Conservation (phyloP, 2,888 invertebrate species). For the Lepetodrilus schrolli region DNA sequence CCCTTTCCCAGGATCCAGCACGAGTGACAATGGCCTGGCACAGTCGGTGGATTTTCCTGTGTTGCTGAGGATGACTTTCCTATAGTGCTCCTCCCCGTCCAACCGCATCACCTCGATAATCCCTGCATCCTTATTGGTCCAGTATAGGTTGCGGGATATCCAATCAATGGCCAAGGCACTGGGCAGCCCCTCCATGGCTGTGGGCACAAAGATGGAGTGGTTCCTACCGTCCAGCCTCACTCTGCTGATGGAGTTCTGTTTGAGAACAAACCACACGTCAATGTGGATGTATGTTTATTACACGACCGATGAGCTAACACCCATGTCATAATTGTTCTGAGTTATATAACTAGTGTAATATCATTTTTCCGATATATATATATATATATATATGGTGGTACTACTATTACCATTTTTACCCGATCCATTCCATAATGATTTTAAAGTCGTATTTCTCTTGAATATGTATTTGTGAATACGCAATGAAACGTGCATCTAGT, state of each 20-base stretch:
- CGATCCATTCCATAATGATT: too few species aligned
- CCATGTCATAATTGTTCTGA: too few species aligned
- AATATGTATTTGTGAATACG: too few species aligned
- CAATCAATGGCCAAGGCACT: slow-evolving; percentile 96
- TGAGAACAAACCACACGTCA: too few species aligned
- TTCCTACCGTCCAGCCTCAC: slow-evolving; percentile 81
- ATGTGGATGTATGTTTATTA: too few species aligned
- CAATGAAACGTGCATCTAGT: too few species aligned
- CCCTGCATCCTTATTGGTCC: slow-evolving; percentile 86
- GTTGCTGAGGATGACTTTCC: slow-evolving; percentile 90
- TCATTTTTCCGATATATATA: too few species aligned
- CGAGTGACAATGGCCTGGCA: slow-evolving; percentile 89
- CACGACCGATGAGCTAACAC: too few species aligned
- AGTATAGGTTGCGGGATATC: slow-evolving; percentile 94
- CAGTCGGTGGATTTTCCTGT: slow-evolving; percentile 90
- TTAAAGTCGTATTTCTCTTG: too few species aligned
- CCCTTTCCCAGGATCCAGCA: slow-evolving; percentile 94
- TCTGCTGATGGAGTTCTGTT: slow-evolving; percentile 44
- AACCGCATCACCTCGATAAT: slow-evolving; percentile 83
- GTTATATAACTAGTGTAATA: too few species aligned
- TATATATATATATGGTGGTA: too few species aligned
- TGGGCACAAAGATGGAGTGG: slow-evolving; percentile 86
- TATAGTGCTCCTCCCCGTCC: slow-evolving; percentile 88
- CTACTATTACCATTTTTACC: too few species aligned
- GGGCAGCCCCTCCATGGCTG: slow-evolving; percentile 83